Conservation (phyloP, 1,140 invertebrate genomes). For the Mamestra configurata region DNA sequence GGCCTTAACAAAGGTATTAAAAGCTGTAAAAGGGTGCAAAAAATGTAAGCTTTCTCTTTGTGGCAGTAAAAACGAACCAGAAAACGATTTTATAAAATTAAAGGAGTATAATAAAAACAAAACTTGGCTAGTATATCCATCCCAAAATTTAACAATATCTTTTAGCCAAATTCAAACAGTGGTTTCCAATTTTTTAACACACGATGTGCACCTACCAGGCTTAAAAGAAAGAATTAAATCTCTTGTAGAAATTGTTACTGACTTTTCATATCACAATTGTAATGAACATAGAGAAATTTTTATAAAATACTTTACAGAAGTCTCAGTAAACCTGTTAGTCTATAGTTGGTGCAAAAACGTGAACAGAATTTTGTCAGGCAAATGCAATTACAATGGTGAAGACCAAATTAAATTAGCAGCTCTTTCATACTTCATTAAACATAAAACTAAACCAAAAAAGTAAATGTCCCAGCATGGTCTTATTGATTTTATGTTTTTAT, state of each 20-base stretch:
- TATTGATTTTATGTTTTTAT: no score
- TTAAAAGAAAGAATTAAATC: conserved; percentile 11
- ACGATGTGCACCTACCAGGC: not conserved
- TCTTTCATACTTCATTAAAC: not conserved
- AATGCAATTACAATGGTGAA: not conserved
- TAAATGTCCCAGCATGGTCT: not conserved
- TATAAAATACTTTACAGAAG: conserved; percentile 2
- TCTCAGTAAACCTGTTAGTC: not conserved
- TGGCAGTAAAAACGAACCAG: conserved; percentile 2
- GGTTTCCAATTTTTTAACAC: conserved; percentile 4
- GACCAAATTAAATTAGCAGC: conserved; percentile 12
- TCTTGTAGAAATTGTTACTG: not conserved
- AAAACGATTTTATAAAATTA: conserved; percentile 2
- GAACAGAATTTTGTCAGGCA: not conserved
- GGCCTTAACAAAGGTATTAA: conserved; percentile 3
- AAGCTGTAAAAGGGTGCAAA: conserved; percentile 5
- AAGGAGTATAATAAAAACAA: not conserved
- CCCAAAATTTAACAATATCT: not conserved
- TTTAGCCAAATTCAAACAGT: conserved; percentile 4
- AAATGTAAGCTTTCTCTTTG: not conserved
- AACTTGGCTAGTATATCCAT: conserved; percentile 12
- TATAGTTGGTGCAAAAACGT: conserved; percentile 6
- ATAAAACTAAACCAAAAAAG: conserved; percentile 6
- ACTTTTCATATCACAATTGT: not conserved
- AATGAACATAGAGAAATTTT: not conserved